Base-by-base conservation (phyloP, 2,113 vertebrate species). In the Sclerurus mexicanus region DNA sequence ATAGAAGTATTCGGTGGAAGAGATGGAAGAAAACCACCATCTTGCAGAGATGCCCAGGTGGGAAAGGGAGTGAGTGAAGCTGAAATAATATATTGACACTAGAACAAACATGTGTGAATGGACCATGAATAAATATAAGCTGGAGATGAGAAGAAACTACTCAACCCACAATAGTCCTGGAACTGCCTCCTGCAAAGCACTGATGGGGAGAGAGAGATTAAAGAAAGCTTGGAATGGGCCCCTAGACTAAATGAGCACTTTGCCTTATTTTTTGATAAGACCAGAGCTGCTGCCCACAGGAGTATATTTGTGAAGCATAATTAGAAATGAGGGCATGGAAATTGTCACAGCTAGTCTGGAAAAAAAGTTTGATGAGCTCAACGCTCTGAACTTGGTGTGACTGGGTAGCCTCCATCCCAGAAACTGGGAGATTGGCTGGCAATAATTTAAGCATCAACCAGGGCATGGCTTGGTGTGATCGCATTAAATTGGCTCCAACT, bases 61-160 rank as follows among this genome's bases (percentile, higher is more conserved):
- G 30, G 64, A 89, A 33, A 37, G 23, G 53, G 24, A 86, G 52
- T 0, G 6, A 50, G 9, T 59, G 73, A 80, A 92, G 56, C 64
- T 75, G 75, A 84, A 92, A 93, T 81, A 81, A 95, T 92, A 90
- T 62, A 58, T 25, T 86, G 55, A 72, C 68, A 59, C 33, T 74
- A 62, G 76, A 77, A 88, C 2, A 42, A 85, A 84, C 80, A 74
- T 33, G 42, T 4, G 11, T 77, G 81, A 95, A 50, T 56, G 33
- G 59, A 18, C 50, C 73, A 92, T 84, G 79, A 95, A 92, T 93
- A 96, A 93, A 90, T 42, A 92, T 75, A 88, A 84, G 59, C 50
- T 86, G 63, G 63, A 89, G 79, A 93, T 71, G 86, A 77, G 86
- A 79, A 90, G 76, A 86, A 95, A 52, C 42, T 33, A 83, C 21